phyloP scores from a whole-genome alignment of 2,797 vertebrate species.

The Loris lydekkerianus region DNA sequence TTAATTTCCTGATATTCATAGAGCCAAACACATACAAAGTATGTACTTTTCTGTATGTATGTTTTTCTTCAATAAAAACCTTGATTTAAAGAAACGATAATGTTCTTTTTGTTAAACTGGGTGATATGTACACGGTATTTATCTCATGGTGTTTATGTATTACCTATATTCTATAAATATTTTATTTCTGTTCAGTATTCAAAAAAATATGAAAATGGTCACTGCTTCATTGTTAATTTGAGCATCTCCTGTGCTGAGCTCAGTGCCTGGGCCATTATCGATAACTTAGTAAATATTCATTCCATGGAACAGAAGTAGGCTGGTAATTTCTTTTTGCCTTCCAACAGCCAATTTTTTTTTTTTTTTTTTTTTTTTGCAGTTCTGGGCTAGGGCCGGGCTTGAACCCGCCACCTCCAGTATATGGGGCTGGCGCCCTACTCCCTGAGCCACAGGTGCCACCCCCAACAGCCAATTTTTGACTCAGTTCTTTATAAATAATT shows the following conservation, averaged over 20 bases:
- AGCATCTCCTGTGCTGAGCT: not conserved
- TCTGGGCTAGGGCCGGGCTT: no score
- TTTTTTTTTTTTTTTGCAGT: no score
- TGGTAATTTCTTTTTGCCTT: conserved; percentile 23
- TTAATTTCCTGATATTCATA: conserved; percentile 15
- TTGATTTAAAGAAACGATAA: conserved; percentile 58
- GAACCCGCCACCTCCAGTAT: no score
- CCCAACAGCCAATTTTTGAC: not conserved
- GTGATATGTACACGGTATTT: not conserved
- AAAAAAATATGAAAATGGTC: not conserved
- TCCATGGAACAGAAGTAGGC: not conserved
- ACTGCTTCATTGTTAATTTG: not conserved
- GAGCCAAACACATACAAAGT: not conserved
- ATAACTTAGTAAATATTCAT: not conserved
- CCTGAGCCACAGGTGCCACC: no score
- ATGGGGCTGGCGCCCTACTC: no score
- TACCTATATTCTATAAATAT: not conserved
- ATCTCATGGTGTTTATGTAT: not conserved
- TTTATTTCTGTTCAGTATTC: not conserved
- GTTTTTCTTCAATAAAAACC: conserved; percentile 55
- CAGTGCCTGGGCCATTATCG: not conserved
- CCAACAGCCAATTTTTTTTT: not conserved
- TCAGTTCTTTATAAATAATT: conserved; percentile 49
- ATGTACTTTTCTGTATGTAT: conserved; percentile 17
- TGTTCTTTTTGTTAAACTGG: conserved; percentile 51